phyloP scores from a whole-genome alignment of 92 coral and sea anemone species.

The Actinostola sp. region DNA sequence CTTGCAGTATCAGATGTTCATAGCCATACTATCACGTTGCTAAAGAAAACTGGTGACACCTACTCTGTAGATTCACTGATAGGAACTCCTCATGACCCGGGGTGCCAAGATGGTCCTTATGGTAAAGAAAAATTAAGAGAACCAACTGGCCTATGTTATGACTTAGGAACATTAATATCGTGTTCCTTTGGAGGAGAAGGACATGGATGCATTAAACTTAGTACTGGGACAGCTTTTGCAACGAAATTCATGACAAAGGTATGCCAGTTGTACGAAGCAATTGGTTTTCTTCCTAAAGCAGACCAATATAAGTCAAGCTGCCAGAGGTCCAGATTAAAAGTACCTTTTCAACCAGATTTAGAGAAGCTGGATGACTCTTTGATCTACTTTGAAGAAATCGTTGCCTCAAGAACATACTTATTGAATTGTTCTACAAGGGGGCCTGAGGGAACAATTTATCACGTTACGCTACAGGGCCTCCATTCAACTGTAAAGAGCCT shows the following conservation, averaged over 20 bases:
- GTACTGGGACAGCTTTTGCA: conserved; percentile 44
- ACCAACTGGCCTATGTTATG: conserved; percentile 68
- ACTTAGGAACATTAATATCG: conserved; percentile 36
- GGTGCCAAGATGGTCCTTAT: conserved; percentile 56
- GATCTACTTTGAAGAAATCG: conserved; percentile 26
- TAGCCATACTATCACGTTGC: too few relatives aligned
- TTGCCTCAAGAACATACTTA: too few relatives aligned
- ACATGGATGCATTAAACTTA: conserved; percentile 57
- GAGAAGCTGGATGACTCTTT: conserved; percentile 33
- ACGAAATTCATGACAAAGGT: conserved; percentile 50
- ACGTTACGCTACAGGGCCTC: conserved; percentile 17
- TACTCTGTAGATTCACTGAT: too few relatives aligned
- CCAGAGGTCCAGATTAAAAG: neutral
- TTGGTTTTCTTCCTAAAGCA: conserved; percentile 56
- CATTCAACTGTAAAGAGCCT: too few relatives aligned
- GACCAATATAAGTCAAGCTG: conserved; percentile 46
- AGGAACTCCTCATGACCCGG: too few relatives aligned
- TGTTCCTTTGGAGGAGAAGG: conserved; percentile 66
- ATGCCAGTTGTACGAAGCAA: conserved; percentile 59
- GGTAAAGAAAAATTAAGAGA: conserved; percentile 46
- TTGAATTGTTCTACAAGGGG: too few relatives aligned
- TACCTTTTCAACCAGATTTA: conserved; percentile 39
- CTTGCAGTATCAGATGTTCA: too few relatives aligned
- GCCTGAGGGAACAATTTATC: conserved; percentile 48
- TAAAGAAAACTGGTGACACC: too few relatives aligned